phyloP scores from a whole-genome alignment of 2,888 invertebrate species.

The Crematogaster levior region DNA sequence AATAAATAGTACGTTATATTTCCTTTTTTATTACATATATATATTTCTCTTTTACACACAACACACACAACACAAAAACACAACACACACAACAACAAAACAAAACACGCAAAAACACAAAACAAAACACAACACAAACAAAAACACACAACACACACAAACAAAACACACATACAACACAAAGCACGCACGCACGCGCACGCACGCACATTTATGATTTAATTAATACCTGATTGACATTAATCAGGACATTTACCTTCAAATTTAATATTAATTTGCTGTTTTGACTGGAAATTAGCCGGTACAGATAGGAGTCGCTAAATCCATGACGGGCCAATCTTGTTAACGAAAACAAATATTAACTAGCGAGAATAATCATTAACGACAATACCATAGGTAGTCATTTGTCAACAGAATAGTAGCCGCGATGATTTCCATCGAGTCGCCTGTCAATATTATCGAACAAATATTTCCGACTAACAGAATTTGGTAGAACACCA shows the following conservation, averaged over 20 bases:
- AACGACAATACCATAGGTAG: conserved; percentile 26
- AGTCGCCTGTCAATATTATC: conserved; percentile 55
- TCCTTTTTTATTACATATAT: neutral
- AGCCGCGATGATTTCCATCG: conserved; percentile 31
- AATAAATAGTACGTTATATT: neutral
- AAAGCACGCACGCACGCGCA: too few relatives aligned
- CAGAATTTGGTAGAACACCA: conserved; percentile 26
- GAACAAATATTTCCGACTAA: conserved; percentile 57
- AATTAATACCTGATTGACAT: neutral
- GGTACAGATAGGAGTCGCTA: neutral
- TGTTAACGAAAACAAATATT: conserved; percentile 44
- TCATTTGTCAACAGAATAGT: conserved; percentile 16
- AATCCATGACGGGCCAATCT: conserved; percentile 4
- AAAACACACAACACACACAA: too few relatives aligned
- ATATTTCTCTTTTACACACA: neutral
- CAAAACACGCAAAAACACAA: too few relatives aligned
- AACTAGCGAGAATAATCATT: conserved; percentile 42
- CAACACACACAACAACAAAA: too few relatives aligned
- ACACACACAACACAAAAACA: too few relatives aligned
- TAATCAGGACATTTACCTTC: neutral
- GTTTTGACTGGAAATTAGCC: conserved; percentile 26
- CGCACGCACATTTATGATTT: neutral
- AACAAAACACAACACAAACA: too few relatives aligned
- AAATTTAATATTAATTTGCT: conserved; percentile 20
- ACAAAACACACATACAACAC: too few relatives aligned